phyloP scores from a whole-genome alignment of 1,140 invertebrate species.

The Tyrophagus putrescentiae region DNA sequence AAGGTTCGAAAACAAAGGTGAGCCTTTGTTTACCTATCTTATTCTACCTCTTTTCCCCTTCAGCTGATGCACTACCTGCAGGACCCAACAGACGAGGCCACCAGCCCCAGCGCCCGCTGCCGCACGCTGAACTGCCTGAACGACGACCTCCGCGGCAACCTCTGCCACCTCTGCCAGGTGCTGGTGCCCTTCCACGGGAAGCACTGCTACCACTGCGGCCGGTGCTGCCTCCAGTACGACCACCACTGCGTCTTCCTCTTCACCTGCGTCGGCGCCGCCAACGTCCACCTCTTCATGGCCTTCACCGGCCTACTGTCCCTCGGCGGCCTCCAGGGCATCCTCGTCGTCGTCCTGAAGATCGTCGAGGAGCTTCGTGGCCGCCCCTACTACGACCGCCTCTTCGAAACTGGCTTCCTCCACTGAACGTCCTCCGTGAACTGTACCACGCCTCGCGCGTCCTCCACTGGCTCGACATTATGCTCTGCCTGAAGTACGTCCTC shows the following conservation, averaged over 20 bases:
- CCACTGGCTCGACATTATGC: background rate
- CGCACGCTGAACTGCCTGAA: background rate
- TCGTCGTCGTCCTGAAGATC: background rate
- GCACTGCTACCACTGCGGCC: slow-evolving; percentile 76
- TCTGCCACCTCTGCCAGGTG: slow-evolving; percentile 79
- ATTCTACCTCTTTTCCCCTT: background rate
- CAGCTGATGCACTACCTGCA: background rate
- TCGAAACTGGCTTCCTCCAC: no score
- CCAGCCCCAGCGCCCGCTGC: background rate
- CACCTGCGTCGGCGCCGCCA: slow-evolving; percentile 72
- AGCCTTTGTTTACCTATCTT: no score
- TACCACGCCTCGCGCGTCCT: background rate
- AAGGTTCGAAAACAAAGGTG: no score
- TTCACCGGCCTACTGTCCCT: background rate
- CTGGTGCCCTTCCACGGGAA: slow-evolving; percentile 69
- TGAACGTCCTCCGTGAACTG: background rate
- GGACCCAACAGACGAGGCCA: background rate
- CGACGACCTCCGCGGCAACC: background rate
- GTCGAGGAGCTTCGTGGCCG: no score
- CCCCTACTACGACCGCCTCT: no score
- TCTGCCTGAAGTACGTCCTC: slow-evolving; percentile 6
- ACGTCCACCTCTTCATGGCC: slow-evolving; percentile 32
- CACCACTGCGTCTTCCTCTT: slow-evolving; percentile 90
- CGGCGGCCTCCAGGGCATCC: background rate
- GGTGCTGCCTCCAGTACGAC: slow-evolving; percentile 80